Evolutionary conservation across 2,113 vertebrate genomes (phyloP).

Genomic region (Bos javanicus): DNA sequence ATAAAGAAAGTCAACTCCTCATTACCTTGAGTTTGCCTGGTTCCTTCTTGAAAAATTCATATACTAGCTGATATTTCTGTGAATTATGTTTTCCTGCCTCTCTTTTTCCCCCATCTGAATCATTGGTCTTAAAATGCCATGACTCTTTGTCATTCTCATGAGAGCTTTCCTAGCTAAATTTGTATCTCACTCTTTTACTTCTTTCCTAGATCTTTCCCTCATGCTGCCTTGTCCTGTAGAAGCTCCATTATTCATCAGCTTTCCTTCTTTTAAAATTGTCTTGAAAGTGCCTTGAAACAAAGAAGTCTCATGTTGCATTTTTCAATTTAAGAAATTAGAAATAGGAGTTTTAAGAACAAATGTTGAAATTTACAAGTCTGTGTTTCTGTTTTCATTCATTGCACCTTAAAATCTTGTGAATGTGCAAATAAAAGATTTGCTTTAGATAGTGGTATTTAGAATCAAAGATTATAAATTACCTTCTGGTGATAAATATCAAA

Average conservation of each 20-base stretch:
- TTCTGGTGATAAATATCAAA: slow-evolving; percentile 77
- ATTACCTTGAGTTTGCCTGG: not conserved
- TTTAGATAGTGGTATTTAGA: slow-evolving; percentile 63
- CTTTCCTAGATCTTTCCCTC: not conserved
- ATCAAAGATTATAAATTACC: slow-evolving; percentile 70
- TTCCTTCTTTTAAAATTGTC: slow-evolving; percentile 1
- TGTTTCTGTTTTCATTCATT: slow-evolving; percentile 41
- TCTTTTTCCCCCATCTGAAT: not conserved
- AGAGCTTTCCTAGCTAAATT: not conserved
- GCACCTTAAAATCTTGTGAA: slow-evolving; percentile 6
- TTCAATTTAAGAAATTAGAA: slow-evolving; percentile 24
- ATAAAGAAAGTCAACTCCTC: not conserved
- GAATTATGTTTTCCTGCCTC: not conserved
- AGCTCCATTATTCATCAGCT: not conserved
- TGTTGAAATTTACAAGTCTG: not conserved
- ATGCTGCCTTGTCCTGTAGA: not conserved
- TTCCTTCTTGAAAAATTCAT: not conserved
- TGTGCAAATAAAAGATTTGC: slow-evolving; percentile 64
- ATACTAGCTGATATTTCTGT: not conserved
- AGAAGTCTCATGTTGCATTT: not conserved
- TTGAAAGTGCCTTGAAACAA: slow-evolving; percentile 22
- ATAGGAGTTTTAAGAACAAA: slow-evolving; percentile 27
- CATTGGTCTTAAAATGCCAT: not conserved
- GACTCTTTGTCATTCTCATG: not conserved
- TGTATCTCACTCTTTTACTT: not conserved